Evolutionary conservation across 2,888 invertebrate genomes (phyloP).

Genomic region (Hipparchia semele): DNA sequence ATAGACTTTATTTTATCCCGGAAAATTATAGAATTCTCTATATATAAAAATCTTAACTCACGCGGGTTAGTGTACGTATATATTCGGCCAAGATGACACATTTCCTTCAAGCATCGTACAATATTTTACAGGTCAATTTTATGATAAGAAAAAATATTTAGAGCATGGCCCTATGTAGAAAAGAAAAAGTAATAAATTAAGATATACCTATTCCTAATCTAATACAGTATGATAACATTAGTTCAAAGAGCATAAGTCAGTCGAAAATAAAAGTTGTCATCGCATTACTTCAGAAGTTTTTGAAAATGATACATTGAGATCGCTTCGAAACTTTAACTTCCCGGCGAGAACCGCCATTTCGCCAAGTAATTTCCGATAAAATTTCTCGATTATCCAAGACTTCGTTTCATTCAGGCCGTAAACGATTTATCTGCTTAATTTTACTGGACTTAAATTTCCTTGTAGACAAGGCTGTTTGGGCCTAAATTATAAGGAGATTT

Average conservation of each 20-base stretch:
- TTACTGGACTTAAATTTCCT: constrained; percentile 8
- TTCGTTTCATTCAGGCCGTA: constrained; percentile 16
- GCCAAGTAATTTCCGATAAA: constrained; percentile 22
- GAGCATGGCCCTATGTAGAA: too few species aligned
- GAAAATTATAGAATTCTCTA: too few species aligned
- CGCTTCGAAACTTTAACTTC: constrained; percentile 5
- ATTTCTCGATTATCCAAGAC: constrained; percentile 4
- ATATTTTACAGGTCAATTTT: too few species aligned
- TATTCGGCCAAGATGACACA: too few species aligned
- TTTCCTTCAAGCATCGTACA: too few species aligned
- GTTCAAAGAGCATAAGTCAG: not conserved
- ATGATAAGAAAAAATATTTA: too few species aligned
- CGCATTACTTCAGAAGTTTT: constrained; percentile 11
- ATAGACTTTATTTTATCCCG: too few species aligned
- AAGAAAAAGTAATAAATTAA: too few species aligned
- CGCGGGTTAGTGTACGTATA: too few species aligned
- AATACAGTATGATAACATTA: not conserved
- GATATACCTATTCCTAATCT: not conserved
- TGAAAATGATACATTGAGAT: constrained; percentile 17
- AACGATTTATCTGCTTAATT: constrained; percentile 22
- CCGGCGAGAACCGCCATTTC: constrained; percentile 11
- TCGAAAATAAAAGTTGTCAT: constrained; percentile 10
- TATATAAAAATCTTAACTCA: too few species aligned
- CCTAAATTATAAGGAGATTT: not conserved
- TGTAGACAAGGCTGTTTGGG: not conserved